Evolutionary conservation across 2,797 vertebrate species (phyloP), one percentile per base, ranked within the genome.

Genomic region (Sebastes hubbsi): DNA sequence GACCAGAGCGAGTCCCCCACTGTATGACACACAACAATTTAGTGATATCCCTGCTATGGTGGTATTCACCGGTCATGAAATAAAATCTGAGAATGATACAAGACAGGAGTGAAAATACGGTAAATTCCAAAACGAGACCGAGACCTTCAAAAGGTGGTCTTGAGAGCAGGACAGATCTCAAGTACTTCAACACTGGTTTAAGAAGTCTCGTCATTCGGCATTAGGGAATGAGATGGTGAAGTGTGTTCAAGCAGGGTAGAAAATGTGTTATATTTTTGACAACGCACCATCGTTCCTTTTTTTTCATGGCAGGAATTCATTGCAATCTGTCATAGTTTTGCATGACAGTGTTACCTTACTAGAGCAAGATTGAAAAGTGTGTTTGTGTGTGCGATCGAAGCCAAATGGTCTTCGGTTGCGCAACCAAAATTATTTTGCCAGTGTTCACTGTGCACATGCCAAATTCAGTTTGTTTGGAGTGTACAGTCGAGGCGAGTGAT

Each of bases 351-450:
- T 75, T 78, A 78, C 60, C 11, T 63, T 59, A 49, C 29, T 5
- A 32, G 60, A 63, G 22, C 10, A 63, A 68, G 36, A 73, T 5
- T 54, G 59, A 64, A 60, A 6, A 52, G 8, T 70, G 42, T 78
- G 63, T 78, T 59, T 69, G 20, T 52, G 36, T 54, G 42, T 64
- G 61, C 6, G 52, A 20, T 72, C 11, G 10, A 64, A 56, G 66
- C 36, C 61, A 63, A 90, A 76, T 9, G 27, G 1, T 12, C 69
- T 58, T 42, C 4, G 5, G 65, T 64, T 62, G 59, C 13, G 42
- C 29, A 82, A 81, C 22, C 16, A 13, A 30, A 24, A 68, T 34
- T 4, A 79, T 80, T 77, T 58, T 85, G 66, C 62, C 69, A 71
- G 42, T 66, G 22, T 71, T 69, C 55, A 70, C 30, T 75, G 11